Base-by-base conservation (phyloP, 2,113 vertebrate genomes). In the Psettodes erumei region DNA sequence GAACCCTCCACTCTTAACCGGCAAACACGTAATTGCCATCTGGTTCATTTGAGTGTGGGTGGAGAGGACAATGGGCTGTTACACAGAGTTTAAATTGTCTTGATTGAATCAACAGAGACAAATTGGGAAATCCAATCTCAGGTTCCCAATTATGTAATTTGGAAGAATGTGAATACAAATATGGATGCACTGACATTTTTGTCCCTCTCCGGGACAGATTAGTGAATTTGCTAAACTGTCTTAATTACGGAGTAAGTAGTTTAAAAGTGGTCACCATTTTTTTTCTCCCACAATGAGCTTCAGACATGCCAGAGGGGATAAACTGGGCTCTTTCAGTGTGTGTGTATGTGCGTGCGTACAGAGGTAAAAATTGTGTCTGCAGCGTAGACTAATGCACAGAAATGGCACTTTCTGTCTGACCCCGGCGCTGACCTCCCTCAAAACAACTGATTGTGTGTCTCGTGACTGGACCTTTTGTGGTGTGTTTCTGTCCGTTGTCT, bases 61-160 rank as follows among this genome's bases (percentile, higher is more conserved):
- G 23, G 43, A 56, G 90, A 84, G 90, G 92, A 95, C 92, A 95
- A 95, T 94, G 90, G 63, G 62, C 87, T 82, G 90, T 91, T 93
- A 88, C 88, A 90, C 89, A 83, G 86, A 82, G 48, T 87, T 90
- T 88, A 94, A 94, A 96, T 94, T 91, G 92, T 90, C 87, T 45
- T 93, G 92, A 95, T 95, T 96, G 90, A 96, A 95, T 94, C 91
- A 95, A 94, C 92, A 92, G 91, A 92, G 86, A 90, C 83, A 85
- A 93, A 93, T 94, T 91, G 86, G 91, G 86, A 93, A 94, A 94
- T 94, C 87, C 91, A 95, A 94, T 95, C 91, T 93, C 90, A 93
- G 93, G 87, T 91, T 92, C 84, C 91, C 88, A 94, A 94, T 96
- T 91, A 92, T 79, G 92, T 95, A 94, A 96, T 95, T 93, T 84